A percentile compares a stretch with the other conserved stretches of the same genome.
Conservation (phyloP, 1,140 invertebrate genomes). For the Myzus persicae region DNA sequence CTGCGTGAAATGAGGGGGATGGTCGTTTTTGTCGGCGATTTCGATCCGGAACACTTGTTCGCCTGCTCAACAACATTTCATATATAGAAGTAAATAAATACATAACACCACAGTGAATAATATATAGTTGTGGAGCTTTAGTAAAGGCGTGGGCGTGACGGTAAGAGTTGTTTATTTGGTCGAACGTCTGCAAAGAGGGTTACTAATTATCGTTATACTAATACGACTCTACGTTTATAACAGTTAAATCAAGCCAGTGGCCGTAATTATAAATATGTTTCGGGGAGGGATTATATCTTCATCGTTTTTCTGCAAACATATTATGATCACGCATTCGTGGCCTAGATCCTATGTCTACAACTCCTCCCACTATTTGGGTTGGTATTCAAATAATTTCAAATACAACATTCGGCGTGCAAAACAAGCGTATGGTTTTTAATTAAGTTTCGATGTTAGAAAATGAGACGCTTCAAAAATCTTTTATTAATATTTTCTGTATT, state of each 20-base stretch:
- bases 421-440: not conserved
- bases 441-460: not conserved
- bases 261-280: not conserved
- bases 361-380: not conserved
- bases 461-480: not conserved
- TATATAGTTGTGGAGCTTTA: not conserved
- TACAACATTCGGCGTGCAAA: not conserved
- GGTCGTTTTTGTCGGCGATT: constrained; percentile 92
- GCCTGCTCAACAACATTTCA: constrained; percentile 64
- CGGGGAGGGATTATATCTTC: not conserved
- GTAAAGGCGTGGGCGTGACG: not conserved
- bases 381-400: not conserved
- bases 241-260: not conserved
- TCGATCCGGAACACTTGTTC: constrained; percentile 82
- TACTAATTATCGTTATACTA: not conserved
- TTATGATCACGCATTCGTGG: not conserved
- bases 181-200: not conserved
- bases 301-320: not conserved
- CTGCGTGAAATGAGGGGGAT: constrained; percentile 80
- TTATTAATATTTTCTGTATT: not conserved
- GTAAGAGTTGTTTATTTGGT: not conserved
- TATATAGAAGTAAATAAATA: not conserved
- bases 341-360: not conserved
- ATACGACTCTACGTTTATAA: not conserved
- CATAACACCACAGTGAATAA: not conserved